Percentiles rank a stretch among this genome's conserved stretches.
Conservation (phyloP, 2,797 vertebrate species). For the Thunnus albacares region DNA sequence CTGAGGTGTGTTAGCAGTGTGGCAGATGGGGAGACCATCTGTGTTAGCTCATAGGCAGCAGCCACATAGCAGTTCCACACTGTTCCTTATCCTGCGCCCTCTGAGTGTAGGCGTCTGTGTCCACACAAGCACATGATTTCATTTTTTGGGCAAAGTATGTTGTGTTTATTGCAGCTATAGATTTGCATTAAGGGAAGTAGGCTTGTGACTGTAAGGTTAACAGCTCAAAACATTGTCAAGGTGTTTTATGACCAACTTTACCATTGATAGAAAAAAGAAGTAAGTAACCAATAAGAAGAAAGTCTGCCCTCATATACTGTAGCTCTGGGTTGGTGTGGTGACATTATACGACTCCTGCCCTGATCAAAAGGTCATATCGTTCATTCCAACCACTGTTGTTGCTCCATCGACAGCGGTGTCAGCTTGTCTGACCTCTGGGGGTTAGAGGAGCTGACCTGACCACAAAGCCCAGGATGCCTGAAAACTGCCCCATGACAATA, state of each 20-base stretch:
- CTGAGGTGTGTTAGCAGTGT: slow-evolving; percentile 60
- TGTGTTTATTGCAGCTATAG: neutral
- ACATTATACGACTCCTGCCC: slow-evolving; percentile 28
- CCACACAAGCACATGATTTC: slow-evolving; percentile 32
- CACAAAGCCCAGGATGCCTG: too few species aligned
- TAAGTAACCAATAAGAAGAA: slow-evolving; percentile 31
- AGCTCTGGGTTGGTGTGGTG: slow-evolving; percentile 36
- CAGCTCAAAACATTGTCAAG: neutral
- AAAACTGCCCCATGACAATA: slow-evolving; percentile 64
- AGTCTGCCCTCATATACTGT: slow-evolving; percentile 23
- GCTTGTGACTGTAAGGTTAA: neutral
- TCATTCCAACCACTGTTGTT: slow-evolving; percentile 14
- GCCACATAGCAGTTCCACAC: slow-evolving; percentile 45
- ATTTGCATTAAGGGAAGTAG: neutral
- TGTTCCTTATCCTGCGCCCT: slow-evolving; percentile 47
- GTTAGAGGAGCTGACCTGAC: slow-evolving; percentile 58
- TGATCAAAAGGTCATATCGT: slow-evolving; percentile 64
- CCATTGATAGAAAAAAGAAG: neutral
- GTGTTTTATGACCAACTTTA: slow-evolving; percentile 4
- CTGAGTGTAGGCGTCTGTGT: slow-evolving; percentile 26
- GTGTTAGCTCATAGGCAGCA: slow-evolving; percentile 67
- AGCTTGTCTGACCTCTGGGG: slow-evolving; percentile 65
- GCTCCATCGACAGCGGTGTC: slow-evolving; percentile 47
- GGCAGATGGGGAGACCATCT: slow-evolving; percentile 78
- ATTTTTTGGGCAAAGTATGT: slow-evolving; percentile 1